These are phyloP conservation scores for Diaperis boleti DNA, from an alignment of 2,888 invertebrate species.

Conservation along the genomic window DNA sequence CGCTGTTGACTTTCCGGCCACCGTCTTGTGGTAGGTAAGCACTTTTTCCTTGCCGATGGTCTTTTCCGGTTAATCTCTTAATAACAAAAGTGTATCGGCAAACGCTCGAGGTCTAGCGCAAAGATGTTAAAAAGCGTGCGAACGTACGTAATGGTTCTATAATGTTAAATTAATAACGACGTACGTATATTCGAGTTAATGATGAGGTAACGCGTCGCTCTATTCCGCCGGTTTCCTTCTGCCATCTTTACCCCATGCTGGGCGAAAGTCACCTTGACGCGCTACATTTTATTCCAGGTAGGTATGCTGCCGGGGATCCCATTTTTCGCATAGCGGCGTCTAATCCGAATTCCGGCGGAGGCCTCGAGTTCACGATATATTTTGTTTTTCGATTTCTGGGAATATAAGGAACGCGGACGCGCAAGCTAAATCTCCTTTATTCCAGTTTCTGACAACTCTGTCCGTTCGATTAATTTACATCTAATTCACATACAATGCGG, in stretches of 20 bases:
- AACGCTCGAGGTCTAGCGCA: conserved; percentile 20
- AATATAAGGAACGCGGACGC: no score
- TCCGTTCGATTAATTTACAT: no score
- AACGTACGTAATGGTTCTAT: conserved; percentile 42
- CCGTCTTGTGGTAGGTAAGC: no score
- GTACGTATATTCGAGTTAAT: conserved; percentile 34
- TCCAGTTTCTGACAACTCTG: no score
- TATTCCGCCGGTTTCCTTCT: conserved; percentile 23
- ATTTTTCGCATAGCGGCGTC: not conserved
- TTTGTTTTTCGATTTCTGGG: no score
- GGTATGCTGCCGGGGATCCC: not conserved
- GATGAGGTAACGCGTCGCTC: conserved; percentile 24
- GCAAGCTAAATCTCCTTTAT: no score
- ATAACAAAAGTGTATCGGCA: conserved; percentile 30
- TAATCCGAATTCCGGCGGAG: not conserved
- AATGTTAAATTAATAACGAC: conserved; percentile 44
- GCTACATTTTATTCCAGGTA: not conserved
- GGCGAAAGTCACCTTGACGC: conserved; percentile 24
- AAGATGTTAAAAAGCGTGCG: conserved; percentile 41
- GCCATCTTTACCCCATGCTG: conserved; percentile 31
- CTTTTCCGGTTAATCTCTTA: conserved; percentile 34
- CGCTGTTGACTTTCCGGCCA: no score
- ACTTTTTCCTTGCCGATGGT: not conserved
- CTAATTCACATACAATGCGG: no score
- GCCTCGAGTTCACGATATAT: no score